These are phyloP conservation scores for Sesia apiformis DNA, from an alignment of 2,888 invertebrate species.

Conservation along the genomic window DNA sequence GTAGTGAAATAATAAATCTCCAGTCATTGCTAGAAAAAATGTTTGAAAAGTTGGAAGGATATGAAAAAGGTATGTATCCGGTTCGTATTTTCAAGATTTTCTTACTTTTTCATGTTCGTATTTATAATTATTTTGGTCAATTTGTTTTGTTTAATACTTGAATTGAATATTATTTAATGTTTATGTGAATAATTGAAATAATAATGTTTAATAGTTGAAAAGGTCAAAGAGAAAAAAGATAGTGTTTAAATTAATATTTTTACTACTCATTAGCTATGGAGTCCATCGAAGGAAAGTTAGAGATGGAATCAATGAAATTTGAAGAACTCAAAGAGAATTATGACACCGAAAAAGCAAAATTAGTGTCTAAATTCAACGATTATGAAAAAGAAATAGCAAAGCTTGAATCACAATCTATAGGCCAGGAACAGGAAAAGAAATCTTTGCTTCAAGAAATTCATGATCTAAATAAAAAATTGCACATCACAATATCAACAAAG, in stretches of 20 bases:
- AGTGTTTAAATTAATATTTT: too few species aligned
- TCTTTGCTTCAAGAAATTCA: slow-evolving; percentile 17
- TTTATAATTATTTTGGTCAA: too few species aligned
- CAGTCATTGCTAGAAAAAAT: background rate
- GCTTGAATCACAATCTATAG: slow-evolving; percentile 15
- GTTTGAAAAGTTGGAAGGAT: background rate
- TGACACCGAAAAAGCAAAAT: background rate
- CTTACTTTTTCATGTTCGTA: too few species aligned
- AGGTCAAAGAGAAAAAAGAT: too few species aligned
- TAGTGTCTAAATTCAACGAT: background rate
- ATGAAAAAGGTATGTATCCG: background rate
- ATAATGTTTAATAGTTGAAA: too few species aligned
- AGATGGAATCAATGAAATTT: background rate
- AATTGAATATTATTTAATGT: too few species aligned
- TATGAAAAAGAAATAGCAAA: slow-evolving; percentile 24
- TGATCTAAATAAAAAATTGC: slow-evolving; percentile 18
- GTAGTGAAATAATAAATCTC: background rate
- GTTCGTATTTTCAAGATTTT: too few species aligned
- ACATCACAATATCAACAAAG: slow-evolving; percentile 19
- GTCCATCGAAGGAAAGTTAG: background rate
- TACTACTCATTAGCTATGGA: background rate
- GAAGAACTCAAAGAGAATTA: background rate
- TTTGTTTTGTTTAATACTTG: too few species aligned
- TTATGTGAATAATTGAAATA: too few species aligned
- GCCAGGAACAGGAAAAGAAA: background rate